A percentile compares a stretch with the other conserved stretches of the same genome.
These are phyloP conservation scores for Digitonthophagus gazella DNA, from an alignment of 2,888 invertebrate species.

Conservation along the genomic window DNA sequence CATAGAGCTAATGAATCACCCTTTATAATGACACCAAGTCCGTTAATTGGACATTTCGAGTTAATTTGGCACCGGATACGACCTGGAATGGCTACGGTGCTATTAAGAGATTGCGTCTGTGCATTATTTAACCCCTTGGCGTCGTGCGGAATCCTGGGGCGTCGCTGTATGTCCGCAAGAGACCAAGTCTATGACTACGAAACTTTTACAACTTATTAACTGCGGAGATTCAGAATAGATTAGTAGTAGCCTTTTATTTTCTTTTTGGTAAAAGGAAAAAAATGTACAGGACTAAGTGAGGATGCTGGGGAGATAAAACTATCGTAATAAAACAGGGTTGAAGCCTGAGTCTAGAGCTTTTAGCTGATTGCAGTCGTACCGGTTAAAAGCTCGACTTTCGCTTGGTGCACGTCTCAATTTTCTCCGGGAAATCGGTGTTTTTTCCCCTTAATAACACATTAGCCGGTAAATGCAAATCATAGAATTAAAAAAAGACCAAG, in stretches of 20 bases:
- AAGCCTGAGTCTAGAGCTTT: background rate
- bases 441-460: too few species aligned
- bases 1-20: too few species aligned
- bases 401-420: background rate
- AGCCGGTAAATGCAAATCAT: too few species aligned
- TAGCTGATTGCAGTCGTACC: background rate
- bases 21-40: too few species aligned
- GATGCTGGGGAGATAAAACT: background rate
- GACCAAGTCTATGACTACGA: background rate
- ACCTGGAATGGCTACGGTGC: background rate
- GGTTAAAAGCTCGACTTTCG: background rate
- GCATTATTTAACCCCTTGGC: slow-evolving; percentile 9
- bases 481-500: too few species aligned
- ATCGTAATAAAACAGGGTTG: background rate
- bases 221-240: background rate
- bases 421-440: background rate
- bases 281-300: background rate
- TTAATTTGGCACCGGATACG: background rate
- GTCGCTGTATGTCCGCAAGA: background rate
- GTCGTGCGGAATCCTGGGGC: background rate
- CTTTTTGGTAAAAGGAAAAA: too few species aligned
- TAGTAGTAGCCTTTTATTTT: background rate
- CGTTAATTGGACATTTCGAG: background rate
- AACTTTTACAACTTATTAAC: background rate
- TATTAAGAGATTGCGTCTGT: slow-evolving; percentile 14